Evolutionary conservation across 2,797 vertebrate species (phyloP), one percentile per base, ranked within the genome.

Genomic region (Salarias fasciatus): DNA sequence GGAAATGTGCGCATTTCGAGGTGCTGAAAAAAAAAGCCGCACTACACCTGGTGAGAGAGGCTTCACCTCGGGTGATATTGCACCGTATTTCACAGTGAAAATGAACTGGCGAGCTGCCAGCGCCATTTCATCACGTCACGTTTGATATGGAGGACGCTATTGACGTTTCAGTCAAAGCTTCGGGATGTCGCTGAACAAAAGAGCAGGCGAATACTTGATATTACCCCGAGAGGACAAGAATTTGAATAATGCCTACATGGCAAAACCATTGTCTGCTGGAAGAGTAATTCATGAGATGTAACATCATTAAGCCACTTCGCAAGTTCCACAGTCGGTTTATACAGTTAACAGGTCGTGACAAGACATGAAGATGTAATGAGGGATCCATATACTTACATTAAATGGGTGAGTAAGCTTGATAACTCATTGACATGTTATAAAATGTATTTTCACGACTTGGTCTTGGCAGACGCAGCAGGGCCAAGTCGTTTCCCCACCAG

Each of bases 61-160:
- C 52, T 54, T 60, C 66, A 72, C 69, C 75, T 51, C 30, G 51
- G 62, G 66, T 46, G 43, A 58, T 45, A 63, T 50, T 45, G 48
- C 3, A 0, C 29, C 60, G 24, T 58, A 68, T 71, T 66, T 75
- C 51, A 56, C 18, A 15, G 15, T 62, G 50, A 38, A 80, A 74
- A 65, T 75, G 30, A 88, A 86, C 77, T 69, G 74, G 66, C 63
- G 36, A 31, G 3, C 18, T 73, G 69, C 72, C 78, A 79, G 44
- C 8, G 33, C 54, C 43, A 55, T 57, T 42, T 77, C 30, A 54
- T 61, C 48, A n/a, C 35, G 64, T 68, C 56, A 55, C 52, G 44
- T 18, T 13, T 56, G 64, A 75, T 54, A 47, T 43, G 53, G 54
- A 66, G 37, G 44, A 65, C 24, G 5, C 31, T 70, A 75, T 71